These are phyloP conservation scores for Micrasema minimum DNA, from an alignment of 1,140 invertebrate genomes.

Conservation along the genomic window DNA sequence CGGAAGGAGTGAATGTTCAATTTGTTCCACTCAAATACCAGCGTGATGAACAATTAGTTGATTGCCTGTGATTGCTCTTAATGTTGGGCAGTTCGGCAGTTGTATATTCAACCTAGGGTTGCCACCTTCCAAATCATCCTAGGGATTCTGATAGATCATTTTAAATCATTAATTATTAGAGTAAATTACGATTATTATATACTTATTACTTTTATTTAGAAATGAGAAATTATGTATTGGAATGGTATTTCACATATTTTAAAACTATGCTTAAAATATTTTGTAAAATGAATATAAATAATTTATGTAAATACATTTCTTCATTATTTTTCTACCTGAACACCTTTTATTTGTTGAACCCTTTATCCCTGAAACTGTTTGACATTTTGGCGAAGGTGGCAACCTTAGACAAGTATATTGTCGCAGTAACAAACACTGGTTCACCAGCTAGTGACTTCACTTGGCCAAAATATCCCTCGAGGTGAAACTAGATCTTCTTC, in stretches of 20 bases:
- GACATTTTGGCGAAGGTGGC: conserved; percentile 18
- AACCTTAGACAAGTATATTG: conserved; percentile 14
- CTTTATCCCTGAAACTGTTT: conserved; percentile 14
- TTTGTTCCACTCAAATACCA: conserved; percentile 11
- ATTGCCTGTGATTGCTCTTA: conserved; percentile 7
- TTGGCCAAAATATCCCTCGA: conserved; percentile 8
- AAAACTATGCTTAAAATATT: conserved; percentile 30
- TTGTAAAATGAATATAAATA: conserved; percentile 35
- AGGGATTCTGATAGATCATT: neutral
- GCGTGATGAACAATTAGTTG: conserved; percentile 20
- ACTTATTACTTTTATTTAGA: conserved; percentile 9
- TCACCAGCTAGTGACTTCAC: neutral
- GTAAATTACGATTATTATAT: conserved; percentile 2
- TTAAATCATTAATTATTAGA: conserved; percentile 11
- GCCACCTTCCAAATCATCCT: conserved; percentile 11
- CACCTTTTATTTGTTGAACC: conserved; percentile 26
- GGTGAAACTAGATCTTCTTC: conserved; percentile 42
- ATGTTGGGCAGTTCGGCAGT: no score
- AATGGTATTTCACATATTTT: conserved; percentile 30
- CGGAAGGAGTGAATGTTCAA: conserved; percentile 12
- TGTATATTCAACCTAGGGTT: conserved; percentile 15
- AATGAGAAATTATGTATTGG: conserved; percentile 4
- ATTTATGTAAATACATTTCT: conserved; percentile 37
- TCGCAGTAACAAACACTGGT: neutral
- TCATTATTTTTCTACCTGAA: conserved; percentile 36